Evolutionary conservation across 2,888 invertebrate species (phyloP).

Genomic region (Acheta domesticus): DNA sequence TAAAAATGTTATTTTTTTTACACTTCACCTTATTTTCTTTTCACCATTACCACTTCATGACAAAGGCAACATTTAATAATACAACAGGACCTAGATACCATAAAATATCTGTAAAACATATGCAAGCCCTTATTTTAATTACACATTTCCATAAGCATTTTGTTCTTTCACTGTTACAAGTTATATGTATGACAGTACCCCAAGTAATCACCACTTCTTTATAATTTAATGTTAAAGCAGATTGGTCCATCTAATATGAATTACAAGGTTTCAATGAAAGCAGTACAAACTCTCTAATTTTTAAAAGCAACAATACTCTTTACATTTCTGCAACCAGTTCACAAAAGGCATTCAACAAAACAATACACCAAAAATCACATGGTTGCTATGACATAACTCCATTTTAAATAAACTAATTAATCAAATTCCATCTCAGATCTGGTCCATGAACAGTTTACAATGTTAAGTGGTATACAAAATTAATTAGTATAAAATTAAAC

Average conservation of each 20-base stretch:
- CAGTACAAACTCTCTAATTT: not conserved
- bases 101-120: slow-evolving; percentile 34
- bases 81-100: slow-evolving; percentile 34
- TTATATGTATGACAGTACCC: slow-evolving; percentile 6
- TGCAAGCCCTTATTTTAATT: slow-evolving; percentile 28
- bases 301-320: not conserved
- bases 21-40: slow-evolving; percentile 22
- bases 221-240: slow-evolving; percentile 20
- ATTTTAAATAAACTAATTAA: not conserved
- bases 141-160: slow-evolving; percentile 25
- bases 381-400: not conserved
- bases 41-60: slow-evolving; percentile 35
- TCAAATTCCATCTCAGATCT: not conserved
- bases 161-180: not conserved
- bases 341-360: not conserved
- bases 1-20: slow-evolving; percentile 21
- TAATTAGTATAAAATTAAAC: slow-evolving; percentile 18
- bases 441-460: not conserved
- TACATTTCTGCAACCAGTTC: not conserved
- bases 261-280: slow-evolving; percentile 5
- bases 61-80: slow-evolving; percentile 34
- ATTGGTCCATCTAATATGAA: slow-evolving; percentile 26
- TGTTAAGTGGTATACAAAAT: slow-evolving; percentile 10
- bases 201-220: not conserved
- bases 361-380: not conserved